These are phyloP conservation scores for Pristionchus exspectatus DNA, from an alignment of 2,888 invertebrate species.

Conservation along the genomic window DNA sequence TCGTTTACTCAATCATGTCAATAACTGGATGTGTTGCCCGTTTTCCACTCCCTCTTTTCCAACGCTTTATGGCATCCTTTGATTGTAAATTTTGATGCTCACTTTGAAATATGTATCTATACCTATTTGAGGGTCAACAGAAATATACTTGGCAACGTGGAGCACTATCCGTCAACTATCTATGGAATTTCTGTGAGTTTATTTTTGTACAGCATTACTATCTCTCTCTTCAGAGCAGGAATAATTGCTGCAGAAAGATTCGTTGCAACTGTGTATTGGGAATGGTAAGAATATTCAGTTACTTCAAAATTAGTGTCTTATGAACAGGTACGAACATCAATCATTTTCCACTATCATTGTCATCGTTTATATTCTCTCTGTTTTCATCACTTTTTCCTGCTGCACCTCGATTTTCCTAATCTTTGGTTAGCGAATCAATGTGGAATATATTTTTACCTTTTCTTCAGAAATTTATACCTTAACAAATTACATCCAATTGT, in stretches of 20 bases:
- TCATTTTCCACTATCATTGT: neutral
- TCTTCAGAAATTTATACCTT: neutral
- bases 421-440: neutral
- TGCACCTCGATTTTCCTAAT: neutral
- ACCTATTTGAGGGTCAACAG: neutral
- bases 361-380: neutral
- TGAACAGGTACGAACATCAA: neutral
- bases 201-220: neutral
- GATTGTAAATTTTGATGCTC: neutral
- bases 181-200: neutral
- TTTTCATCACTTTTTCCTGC: neutral
- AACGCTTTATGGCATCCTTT: neutral
- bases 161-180: neutral
- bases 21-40: neutral
- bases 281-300: neutral
- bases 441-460: neutral
- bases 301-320: neutral
- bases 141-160: neutral
- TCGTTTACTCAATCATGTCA: neutral
- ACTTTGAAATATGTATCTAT: neutral
- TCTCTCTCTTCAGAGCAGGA: neutral
- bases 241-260: neutral
- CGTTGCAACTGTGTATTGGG: neutral
- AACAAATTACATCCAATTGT: neutral
- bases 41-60: neutral